Conservation (phyloP, 2,888 invertebrate genomes). For the Alentia gelatinosa region DNA sequence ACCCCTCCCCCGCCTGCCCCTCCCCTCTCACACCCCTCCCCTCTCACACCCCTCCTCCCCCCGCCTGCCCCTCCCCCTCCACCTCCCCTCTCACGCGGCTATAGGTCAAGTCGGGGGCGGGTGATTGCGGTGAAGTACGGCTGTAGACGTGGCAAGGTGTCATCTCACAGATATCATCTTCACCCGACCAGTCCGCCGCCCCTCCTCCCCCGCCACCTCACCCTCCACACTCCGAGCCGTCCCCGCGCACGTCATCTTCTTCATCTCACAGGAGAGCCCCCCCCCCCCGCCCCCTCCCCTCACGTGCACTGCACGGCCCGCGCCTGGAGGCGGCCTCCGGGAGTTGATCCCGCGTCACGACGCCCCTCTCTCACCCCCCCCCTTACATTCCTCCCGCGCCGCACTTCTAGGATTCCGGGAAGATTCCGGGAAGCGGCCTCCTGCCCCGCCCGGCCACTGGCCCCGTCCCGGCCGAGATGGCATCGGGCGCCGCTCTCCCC, state of each 20-base stretch:
- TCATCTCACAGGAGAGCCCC: no score
- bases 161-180: conserved; percentile 11
- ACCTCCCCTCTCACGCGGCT: not conserved
- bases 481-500: not conserved
- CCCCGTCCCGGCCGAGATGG: not conserved
- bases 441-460: not conserved
- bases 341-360: no score
- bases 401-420: not conserved
- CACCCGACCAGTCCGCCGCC: not conserved
- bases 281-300: not conserved
- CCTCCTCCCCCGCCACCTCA: not conserved
- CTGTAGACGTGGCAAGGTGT: conserved; percentile 45
- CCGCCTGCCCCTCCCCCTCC: not conserved
- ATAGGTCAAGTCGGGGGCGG: not conserved
- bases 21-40: no score
- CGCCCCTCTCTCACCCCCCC: not conserved
- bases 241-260: no score
- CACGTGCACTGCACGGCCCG: not conserved
- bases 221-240: not conserved
- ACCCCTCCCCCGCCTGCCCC: no score
- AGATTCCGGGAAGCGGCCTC: not conserved
- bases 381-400: not conserved
- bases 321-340: not conserved
- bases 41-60: not conserved
- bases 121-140: not conserved